phyloP scores from a whole-genome alignment of 2,113 vertebrate species.

The Upupa epops region DNA sequence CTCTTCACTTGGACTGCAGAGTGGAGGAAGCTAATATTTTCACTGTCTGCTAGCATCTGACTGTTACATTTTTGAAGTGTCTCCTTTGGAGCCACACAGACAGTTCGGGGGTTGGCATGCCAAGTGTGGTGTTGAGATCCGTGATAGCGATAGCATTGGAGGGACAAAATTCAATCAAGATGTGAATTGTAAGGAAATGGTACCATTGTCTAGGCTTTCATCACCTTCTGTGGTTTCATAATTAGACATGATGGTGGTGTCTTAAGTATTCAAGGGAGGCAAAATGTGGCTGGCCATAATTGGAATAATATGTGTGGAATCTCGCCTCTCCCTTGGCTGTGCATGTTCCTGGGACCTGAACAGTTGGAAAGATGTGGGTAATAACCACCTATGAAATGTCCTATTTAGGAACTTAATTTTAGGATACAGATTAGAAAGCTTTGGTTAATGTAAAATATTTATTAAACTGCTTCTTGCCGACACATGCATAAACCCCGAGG shows the following conservation, averaged over 20 bases:
- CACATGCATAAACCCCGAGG: background rate
- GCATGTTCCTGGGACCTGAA: background rate
- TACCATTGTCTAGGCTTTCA: background rate
- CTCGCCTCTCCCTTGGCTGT: background rate
- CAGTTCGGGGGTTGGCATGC: background rate
- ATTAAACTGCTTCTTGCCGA: background rate
- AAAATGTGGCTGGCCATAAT: background rate
- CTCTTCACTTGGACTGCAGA: background rate
- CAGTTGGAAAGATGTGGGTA: background rate
- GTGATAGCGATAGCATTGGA: background rate
- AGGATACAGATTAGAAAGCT: background rate
- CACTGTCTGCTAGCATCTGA: background rate
- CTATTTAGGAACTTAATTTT: background rate
- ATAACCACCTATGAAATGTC: background rate
- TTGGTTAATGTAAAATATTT: background rate
- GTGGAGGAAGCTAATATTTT: background rate
- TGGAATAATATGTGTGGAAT: conserved; percentile 32
- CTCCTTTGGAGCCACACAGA: background rate
- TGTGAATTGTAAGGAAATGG: background rate
- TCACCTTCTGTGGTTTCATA: background rate
- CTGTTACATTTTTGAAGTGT: background rate
- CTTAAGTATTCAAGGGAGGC: background rate
- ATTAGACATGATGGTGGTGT: background rate
- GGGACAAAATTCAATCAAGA: background rate
- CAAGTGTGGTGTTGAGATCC: background rate